These are phyloP conservation scores for Periophthalmus magnuspinnatus DNA, from an alignment of 2,797 vertebrate genomes.

Conservation along the genomic window DNA sequence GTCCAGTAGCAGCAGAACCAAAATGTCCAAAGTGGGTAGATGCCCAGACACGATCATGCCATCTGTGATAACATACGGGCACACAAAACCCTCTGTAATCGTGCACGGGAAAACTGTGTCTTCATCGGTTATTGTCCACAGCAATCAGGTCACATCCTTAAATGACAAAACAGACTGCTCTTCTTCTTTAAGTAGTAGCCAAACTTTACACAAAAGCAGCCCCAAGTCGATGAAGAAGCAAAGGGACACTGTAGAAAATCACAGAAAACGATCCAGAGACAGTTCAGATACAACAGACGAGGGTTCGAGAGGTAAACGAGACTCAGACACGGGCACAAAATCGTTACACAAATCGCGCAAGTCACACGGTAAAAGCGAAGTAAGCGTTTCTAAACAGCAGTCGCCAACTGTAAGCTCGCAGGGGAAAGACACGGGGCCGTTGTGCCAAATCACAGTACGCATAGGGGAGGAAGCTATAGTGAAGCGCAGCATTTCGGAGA, in stretches of 20 bases:
- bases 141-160: slow-evolving; percentile 81
- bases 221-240: slow-evolving; percentile 72
- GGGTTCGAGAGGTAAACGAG: slow-evolving; percentile 59
- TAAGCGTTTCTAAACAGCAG: slow-evolving; percentile 77
- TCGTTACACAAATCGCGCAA: slow-evolving; percentile 75
- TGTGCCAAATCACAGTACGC: slow-evolving; percentile 91
- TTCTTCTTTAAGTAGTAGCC: slow-evolving; percentile 61
- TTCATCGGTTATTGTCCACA: slow-evolving; percentile 80
- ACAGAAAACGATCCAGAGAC: slow-evolving; percentile 68
- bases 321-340: slow-evolving; percentile 58
- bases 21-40: slow-evolving; percentile 61
- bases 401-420: slow-evolving; percentile 70
- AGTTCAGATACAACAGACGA: slow-evolving; percentile 62
- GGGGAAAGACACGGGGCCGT: slow-evolving; percentile 78
- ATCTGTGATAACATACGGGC: slow-evolving; percentile 88
- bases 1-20: slow-evolving; percentile 68
- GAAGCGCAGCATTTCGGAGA: slow-evolving; percentile 90
- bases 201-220: slow-evolving; percentile 56
- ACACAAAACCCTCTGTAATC: slow-evolving; percentile 86
- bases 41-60: slow-evolving; percentile 68
- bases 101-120: slow-evolving; percentile 82
- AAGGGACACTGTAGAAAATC: slow-evolving; percentile 65
- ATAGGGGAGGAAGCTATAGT: slow-evolving; percentile 92
- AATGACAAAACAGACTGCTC: slow-evolving; percentile 66
- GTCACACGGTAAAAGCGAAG: slow-evolving; percentile 77